phyloP scores from a whole-genome alignment of 2,888 invertebrate genomes.

The Heliconius ethilla region DNA sequence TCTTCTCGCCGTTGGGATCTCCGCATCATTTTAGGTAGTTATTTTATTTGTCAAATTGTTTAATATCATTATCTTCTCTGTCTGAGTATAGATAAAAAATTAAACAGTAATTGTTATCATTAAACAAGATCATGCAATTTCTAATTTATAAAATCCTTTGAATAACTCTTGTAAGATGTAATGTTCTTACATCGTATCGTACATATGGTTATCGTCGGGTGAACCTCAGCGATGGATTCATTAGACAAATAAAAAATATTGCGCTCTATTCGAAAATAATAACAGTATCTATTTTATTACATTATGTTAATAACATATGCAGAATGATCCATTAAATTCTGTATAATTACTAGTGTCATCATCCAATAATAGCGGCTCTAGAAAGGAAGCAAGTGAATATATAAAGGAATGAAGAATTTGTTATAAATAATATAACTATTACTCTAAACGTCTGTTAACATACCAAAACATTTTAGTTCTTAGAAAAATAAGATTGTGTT shows the following conservation, averaged over 20 bases:
- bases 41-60: background rate
- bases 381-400: no score
- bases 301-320: background rate
- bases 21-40: conserved; percentile 90
- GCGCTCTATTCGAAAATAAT: no score
- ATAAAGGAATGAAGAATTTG: no score
- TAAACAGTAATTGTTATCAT: background rate
- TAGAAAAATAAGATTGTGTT: background rate
- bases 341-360: background rate
- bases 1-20: conserved; percentile 94
- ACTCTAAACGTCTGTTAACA: no score
- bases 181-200: background rate
- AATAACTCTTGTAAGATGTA: background rate
- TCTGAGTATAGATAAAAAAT: background rate
- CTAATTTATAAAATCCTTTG: background rate
- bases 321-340: background rate
- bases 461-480: no score
- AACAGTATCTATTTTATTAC: no score
- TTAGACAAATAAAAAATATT: no score
- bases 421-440: no score
- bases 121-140: background rate
- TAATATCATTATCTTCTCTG: background rate
- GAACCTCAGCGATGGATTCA: no score
- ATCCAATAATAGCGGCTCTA: no score
- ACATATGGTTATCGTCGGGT: background rate